Evolutionary conservation across 2,888 invertebrate species (phyloP), one percentile per base, ranked within the genome.

Genomic region (Apodemia duryi): DNA sequence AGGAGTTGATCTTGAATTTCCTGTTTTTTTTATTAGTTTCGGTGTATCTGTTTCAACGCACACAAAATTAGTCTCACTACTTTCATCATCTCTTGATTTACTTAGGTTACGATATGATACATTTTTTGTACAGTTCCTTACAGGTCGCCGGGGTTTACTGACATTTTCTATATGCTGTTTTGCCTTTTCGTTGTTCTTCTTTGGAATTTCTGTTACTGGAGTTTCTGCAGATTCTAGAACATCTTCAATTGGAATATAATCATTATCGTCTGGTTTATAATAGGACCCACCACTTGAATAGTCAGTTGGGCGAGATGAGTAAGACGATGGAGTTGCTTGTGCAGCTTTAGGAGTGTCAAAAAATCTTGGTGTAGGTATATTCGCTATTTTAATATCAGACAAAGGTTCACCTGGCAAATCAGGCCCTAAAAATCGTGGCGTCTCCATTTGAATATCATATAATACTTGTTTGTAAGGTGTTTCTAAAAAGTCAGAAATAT

Each of bases 241-340:
- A 65, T 89, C 88, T 29, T 81, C 76, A 9, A 81, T 72, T 46
- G 79, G 81, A 64, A 84, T 68, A 69, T 84, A 88, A 73, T 94
- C 94, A 66, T 93, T 93, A 73, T 94, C 94, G 74, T 94, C 94
- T 0, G 94, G 94, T 68, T 93, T 93, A 73, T 94, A 94, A 73
- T 94, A 94, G 2, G 94, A 94, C 2, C 94, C 92, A 6, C 94
- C 90, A 65, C 94, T 93, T 9, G 94, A 94, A 78, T 94, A 94
- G 72, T 94, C 94, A 1, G 93, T 93, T 54, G 88, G 89, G 6
- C 91, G 82, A 38, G 90, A 90, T 11, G 86, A 84, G 74, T 88
- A 91, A 3, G 90, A 85, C 0, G 86, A 86, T 13, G 91, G 91
- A 2, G 92, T 92, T 41, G 85, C 79, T 66, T 81, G 77, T 0